Conservation (phyloP, 2,113 vertebrate species). For the Lagopus muta region DNA sequence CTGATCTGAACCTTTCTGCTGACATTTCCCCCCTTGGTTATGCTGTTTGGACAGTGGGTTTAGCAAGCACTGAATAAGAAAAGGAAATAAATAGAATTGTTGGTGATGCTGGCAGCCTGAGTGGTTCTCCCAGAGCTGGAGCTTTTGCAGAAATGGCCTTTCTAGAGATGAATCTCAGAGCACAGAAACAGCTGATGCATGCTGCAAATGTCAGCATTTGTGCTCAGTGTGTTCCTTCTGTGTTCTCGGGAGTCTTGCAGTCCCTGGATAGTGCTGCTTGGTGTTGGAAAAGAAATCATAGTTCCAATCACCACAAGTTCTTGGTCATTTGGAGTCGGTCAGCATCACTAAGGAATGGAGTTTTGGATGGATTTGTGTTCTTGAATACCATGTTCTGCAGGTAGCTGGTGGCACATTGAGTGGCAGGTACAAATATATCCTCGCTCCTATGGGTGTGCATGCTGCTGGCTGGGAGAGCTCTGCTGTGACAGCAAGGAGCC, state of each 20-base stretch:
- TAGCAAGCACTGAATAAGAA: slow-evolving; percentile 10
- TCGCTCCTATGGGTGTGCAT: neutral
- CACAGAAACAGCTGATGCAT: neutral
- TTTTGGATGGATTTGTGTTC: neutral
- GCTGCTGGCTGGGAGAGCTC: neutral
- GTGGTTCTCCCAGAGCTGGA: neutral
- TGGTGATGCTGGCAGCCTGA: neutral
- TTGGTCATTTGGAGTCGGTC: neutral
- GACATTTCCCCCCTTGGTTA: neutral
- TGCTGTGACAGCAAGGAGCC: neutral
- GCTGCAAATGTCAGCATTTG: neutral
- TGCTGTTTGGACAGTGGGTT: neutral
- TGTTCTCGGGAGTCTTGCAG: slow-evolving; percentile 18
- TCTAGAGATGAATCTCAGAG: slow-evolving; percentile 2
- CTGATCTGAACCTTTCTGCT: neutral
- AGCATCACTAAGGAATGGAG: neutral
- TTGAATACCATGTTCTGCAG: neutral
- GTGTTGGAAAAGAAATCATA: neutral
- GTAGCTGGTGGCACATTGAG: neutral
- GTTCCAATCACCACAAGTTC: neutral
- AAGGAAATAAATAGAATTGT: neutral
- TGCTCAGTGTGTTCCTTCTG: neutral
- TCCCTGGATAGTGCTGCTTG: neutral
- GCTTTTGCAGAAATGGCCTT: neutral
- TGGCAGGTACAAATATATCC: neutral